Evolutionary conservation across 2,888 invertebrate species (phyloP).

Genomic region (Acanthosepion pharaonis): DNA sequence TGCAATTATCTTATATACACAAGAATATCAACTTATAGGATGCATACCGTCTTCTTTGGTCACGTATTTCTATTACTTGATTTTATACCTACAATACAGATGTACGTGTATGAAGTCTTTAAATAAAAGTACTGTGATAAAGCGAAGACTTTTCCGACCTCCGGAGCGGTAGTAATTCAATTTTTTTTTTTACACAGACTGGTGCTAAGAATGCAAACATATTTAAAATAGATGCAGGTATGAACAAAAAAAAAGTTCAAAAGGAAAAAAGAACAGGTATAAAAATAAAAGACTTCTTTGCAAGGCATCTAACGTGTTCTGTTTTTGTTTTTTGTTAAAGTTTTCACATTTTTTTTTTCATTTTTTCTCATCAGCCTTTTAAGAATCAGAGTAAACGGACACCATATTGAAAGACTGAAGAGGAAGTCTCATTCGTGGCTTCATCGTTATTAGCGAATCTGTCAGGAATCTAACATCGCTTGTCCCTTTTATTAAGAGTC

Average conservation of each 20-base stretch:
- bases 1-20: no score
- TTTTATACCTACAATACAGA: background rate
- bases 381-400: no score
- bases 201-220: background rate
- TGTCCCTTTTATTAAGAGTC: background rate
- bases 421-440: no score
- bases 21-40: background rate
- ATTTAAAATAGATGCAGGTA: background rate
- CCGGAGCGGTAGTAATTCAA: background rate
- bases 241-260: accelerated
- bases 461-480: background rate
- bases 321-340: background rate
- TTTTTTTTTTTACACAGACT: background rate
- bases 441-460: background rate
- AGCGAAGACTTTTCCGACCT: background rate
- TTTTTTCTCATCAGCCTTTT: background rate
- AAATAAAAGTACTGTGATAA: background rate
- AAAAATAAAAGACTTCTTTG: no score
- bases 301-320: background rate
- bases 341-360: background rate
- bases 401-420: no score
- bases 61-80: background rate
- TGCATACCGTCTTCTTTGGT: background rate
- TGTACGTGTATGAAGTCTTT: background rate
- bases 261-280: no score